phyloP scores from a whole-genome alignment of 2,888 invertebrate species.

The Tenthredo notha region DNA sequence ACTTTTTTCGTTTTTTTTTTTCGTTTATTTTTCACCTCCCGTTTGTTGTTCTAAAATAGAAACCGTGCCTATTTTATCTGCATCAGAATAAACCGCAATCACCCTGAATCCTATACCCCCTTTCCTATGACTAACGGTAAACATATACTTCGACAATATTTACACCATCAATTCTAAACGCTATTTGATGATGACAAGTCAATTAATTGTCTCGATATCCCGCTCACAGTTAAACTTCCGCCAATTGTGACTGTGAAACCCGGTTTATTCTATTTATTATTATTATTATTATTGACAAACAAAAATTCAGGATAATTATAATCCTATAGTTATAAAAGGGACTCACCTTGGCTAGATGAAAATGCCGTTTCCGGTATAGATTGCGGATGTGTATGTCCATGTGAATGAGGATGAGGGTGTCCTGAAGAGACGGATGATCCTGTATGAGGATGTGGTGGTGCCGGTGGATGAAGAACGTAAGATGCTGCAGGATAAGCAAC shows the following conservation, averaged over 20 bases:
- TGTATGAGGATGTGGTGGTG: slow-evolving; percentile 68
- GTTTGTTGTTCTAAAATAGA: background rate
- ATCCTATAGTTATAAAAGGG: background rate
- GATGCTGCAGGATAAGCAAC: slow-evolving; percentile 71
- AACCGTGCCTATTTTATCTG: background rate
- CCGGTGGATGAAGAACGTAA: slow-evolving; percentile 72
- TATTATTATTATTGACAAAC: background rate
- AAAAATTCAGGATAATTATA: background rate
- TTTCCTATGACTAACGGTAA: background rate
- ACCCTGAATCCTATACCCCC: background rate
- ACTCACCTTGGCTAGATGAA: slow-evolving; percentile 81
- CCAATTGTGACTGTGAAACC: slow-evolving; percentile 57
- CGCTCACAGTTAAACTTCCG: slow-evolving; percentile 61
- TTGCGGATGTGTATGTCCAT: slow-evolving; percentile 69
- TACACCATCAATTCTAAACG: background rate
- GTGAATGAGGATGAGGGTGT: slow-evolving; percentile 69
- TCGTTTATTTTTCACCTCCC: slow-evolving; percentile 14
- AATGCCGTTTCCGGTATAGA: slow-evolving; percentile 81
- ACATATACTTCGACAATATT: background rate
- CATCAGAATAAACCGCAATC: background rate
- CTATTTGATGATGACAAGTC: slow-evolving; percentile 58
- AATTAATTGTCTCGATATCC: slow-evolving; percentile 65
- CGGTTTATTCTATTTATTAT: background rate
- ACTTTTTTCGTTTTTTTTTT: slow-evolving; percentile 20
- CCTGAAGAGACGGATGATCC: slow-evolving; percentile 66